These are phyloP conservation scores for Capitulum mitella DNA, from an alignment of 2,888 invertebrate genomes.

Conservation along the genomic window DNA sequence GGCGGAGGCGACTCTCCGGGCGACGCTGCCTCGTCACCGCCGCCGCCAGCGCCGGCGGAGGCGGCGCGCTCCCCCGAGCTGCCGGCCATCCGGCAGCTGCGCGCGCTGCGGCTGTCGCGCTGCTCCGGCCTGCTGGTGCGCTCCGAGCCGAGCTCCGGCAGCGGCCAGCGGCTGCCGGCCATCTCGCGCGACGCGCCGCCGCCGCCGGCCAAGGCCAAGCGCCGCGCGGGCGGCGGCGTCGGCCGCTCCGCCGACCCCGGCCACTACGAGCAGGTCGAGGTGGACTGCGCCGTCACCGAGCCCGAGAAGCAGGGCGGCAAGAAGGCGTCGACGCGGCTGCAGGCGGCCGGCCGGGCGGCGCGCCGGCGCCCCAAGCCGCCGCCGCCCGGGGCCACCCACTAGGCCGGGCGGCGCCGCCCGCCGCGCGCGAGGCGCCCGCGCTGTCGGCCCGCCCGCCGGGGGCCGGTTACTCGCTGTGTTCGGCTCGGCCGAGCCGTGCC, in stretches of 20 bases:
- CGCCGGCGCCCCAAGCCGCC: background rate
- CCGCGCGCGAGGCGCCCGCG: background rate
- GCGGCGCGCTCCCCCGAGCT: background rate
- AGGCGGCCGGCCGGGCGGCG: background rate
- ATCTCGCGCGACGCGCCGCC: background rate
- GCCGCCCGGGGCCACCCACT: background rate
- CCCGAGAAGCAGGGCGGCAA: background rate
- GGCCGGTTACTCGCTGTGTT: background rate
- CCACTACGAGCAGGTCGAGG: slow-evolving; percentile 14
- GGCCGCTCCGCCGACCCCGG: background rate
- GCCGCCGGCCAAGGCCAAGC: background rate
- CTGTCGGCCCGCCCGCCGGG: background rate
- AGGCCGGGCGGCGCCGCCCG: background rate
- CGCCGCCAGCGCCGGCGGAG: background rate
- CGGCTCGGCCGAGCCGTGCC: too few species aligned
- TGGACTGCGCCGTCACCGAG: background rate
- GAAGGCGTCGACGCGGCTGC: background rate
- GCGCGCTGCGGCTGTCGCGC: background rate
- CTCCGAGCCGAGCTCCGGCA: background rate
- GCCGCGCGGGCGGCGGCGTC: background rate
- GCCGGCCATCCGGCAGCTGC: slow-evolving; percentile 14
- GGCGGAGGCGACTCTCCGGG: too few species aligned
- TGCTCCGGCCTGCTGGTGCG: background rate
- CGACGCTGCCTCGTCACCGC: background rate
- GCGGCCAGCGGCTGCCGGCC: background rate